Conservation (phyloP, 2,888 invertebrate genomes). For the Rhamnusium bicolor region DNA sequence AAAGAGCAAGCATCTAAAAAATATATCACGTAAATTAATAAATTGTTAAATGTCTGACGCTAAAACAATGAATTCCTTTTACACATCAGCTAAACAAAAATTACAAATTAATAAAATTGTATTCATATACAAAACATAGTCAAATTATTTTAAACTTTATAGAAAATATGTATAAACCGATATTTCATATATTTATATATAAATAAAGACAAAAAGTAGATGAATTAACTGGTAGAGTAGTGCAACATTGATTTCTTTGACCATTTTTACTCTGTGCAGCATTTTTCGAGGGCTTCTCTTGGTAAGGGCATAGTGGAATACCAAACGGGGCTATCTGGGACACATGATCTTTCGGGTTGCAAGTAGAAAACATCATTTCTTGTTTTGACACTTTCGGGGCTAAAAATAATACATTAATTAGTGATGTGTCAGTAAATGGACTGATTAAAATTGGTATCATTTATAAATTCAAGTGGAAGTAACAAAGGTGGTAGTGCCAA, state of each 20-base stretch:
- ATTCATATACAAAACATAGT: neutral
- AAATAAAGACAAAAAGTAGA: too few species aligned
- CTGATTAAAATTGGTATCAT: too few species aligned
- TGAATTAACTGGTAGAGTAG: slow-evolving; percentile 45
- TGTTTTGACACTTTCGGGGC: slow-evolving; percentile 94
- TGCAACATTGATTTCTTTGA: slow-evolving; percentile 91
- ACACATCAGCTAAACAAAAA: neutral
- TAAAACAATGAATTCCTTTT: neutral
- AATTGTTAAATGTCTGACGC: neutral
- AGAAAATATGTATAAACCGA: too few species aligned
- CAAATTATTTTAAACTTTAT: neutral
- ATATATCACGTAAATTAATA: neutral
- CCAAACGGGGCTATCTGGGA: slow-evolving; percentile 98
- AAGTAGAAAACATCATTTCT: slow-evolving; percentile 95
- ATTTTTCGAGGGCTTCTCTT: slow-evolving; percentile 90
- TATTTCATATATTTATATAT: neutral
- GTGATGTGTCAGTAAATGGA: too few species aligned
- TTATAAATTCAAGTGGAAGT: too few species aligned
- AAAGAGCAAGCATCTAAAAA: neutral
- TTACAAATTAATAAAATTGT: too few species aligned
- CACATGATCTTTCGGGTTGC: slow-evolving; percentile 93
- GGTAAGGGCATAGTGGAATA: slow-evolving; percentile 92
- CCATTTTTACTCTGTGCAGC: slow-evolving; percentile 95
- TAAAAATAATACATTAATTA: too few species aligned
- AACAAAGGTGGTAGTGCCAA: too few species aligned